Evolutionary conservation across 2,113 vertebrate genomes (phyloP), one percentile per base, ranked within the genome.

Genomic region (Clarias magur): DNA sequence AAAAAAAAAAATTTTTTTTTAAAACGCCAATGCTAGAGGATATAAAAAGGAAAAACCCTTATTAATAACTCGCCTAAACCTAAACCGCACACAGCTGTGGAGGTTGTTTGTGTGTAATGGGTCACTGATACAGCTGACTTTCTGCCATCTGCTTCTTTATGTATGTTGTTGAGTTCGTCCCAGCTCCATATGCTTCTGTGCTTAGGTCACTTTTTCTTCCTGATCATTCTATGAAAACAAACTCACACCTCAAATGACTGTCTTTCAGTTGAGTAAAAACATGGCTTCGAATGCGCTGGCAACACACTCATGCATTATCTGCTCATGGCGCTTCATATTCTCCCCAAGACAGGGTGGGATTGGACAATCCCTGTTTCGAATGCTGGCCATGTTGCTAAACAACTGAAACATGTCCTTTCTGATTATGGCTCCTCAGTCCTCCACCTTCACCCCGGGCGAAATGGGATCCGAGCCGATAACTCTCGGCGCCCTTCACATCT

Each of bases 81-180:
- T 62, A 86, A 75, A 65, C 86, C 82, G 68, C 68, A 63, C 57
- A 75, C 19, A n/a, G 57, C 25, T 63, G 38, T 83, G 56, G 62
- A 76, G 76, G 59, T 48, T 65, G 19, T 83, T 60, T 65, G 84
- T 85, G 73, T 65, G 59, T 65, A 87, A 83, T 38, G 80, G 86
- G 57, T 83, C 80, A 76, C 68, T 76, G 78, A 89, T 21, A 53
- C 62, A n/a, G 80, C 54, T 83, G 81, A 86, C 67, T 85, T 87
- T 87, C 90, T 91, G 89, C 86, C 93, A 94, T 95, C 92, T 93
- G 93, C 93, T 94, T 94, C 91, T 94, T 94, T 94, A 83, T 92
- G 92, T 94, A 92, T 84, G 88, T 89, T 87, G 88, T 89, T 87
- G 85, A 88, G 89, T 87, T 89, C 83, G 85, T 89, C 88, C 91